Evolutionary conservation across 2,888 invertebrate species (phyloP).

Genomic region (Tipula confusa): DNA sequence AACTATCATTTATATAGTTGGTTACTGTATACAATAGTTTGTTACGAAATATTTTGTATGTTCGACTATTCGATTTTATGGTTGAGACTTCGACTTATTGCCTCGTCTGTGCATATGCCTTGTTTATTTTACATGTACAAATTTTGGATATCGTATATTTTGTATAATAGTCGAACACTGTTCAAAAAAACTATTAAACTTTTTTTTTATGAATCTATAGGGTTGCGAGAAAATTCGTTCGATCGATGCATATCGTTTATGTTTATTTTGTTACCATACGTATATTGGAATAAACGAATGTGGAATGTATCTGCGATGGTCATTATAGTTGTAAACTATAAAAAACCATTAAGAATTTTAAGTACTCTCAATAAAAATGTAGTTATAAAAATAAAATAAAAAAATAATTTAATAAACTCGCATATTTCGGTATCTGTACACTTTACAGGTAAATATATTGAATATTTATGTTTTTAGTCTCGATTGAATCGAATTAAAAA

Average conservation of each 20-base stretch:
- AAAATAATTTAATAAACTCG: neutral
- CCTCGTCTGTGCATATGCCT: neutral
- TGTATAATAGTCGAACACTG: neutral
- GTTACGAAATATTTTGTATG: neutral
- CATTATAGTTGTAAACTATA: neutral
- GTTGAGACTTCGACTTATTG: neutral
- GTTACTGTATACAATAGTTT: neutral
- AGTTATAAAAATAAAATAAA: neutral
- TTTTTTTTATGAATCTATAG: neutral
- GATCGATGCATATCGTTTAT: neutral
- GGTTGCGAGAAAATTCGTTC: neutral
- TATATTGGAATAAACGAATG: neutral
- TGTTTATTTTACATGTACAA: neutral
- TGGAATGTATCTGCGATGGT: neutral
- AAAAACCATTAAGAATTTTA: slow-evolving; percentile 12
- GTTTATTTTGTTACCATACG: neutral
- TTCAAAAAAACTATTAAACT: neutral
- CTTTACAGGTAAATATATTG: neutral
- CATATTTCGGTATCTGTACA: neutral
- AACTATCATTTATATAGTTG: neutral
- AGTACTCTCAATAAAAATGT: neutral
- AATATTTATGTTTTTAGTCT: neutral
- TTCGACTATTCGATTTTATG: neutral
- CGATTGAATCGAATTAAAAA: neutral
- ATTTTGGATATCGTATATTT: neutral